phyloP scores from a whole-genome alignment of 2,797 vertebrate species.

The Peromyscus aztecus region DNA sequence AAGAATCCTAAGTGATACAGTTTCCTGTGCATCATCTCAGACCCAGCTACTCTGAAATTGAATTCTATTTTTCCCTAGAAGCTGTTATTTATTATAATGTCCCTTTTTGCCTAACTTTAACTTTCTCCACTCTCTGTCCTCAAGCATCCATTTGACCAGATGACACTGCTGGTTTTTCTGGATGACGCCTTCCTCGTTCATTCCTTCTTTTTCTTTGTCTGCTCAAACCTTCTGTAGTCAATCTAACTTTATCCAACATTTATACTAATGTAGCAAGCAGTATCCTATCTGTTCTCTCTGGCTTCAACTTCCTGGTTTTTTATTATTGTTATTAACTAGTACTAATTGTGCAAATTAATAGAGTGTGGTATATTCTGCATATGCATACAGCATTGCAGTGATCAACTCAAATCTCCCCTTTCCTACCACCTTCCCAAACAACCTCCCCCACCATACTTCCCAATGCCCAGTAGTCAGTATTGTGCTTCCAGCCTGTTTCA shows the following conservation, averaged over 20 bases:
- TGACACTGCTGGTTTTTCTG: not conserved
- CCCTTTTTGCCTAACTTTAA: constrained; percentile 1
- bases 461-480: not conserved
- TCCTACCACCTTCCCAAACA: not conserved
- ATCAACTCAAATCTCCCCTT: not conserved
- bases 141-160: not conserved
- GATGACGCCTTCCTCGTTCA: not conserved
- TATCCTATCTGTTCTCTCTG: not conserved
- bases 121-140: not conserved
- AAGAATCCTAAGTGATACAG: constrained; percentile 24
- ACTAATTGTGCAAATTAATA: not conserved
- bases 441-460: not conserved
- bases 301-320: not conserved
- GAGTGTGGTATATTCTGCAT: not conserved
- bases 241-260: not conserved
- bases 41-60: constrained; percentile 34
- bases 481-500: not conserved
- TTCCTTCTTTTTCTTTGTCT: not conserved
- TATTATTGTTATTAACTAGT: not conserved
- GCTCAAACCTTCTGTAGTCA: not conserved
- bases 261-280: not conserved
- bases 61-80: constrained; percentile 12
- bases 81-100: not conserved
- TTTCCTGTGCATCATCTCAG: constrained; percentile 34
- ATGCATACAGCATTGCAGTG: no score